Base-by-base conservation (phyloP, 2,113 vertebrate genomes). In the Oreochromis niloticus region DNA sequence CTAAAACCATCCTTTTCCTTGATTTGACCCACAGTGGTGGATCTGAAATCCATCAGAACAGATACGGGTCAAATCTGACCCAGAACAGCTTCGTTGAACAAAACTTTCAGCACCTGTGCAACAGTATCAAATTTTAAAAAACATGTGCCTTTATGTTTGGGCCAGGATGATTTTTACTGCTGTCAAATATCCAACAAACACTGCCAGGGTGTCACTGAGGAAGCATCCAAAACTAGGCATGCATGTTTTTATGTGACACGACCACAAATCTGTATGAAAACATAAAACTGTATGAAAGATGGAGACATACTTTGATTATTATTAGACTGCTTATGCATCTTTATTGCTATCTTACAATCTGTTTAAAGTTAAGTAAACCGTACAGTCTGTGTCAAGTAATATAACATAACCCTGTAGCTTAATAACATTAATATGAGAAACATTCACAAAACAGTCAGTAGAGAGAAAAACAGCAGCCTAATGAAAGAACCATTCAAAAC, bases 151-250 rank as follows among this genome's bases (percentile, higher is more conserved):
- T 6, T 27, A 46, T 73, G 5, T 73, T 24, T 73, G 13, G 22
- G 39, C 1, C n/a, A 46, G 14, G 13, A 46, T 5, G 22, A 46
- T 27, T 73, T 73, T 63, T 63, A 63, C 59, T 63, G 59, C 30
- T 63, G 30, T 19, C 16, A 63, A 19, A 19, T 32, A 63, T 63
- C 34, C 36, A 71, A 41, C 34, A 24, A 68, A 71, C 11, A 22
- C 32, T 39, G 61, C 34, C 61, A 22, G 10, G 6, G 1, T 5
- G 63, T 71, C n/a, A 43, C 36, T 4, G 12, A 71, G 39, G n/a
- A 71, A 14, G n/a, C 63, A 41, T 22, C 36, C n/a, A 14, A 43
- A 41, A 71, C 13, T 43, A 0, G 12, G 0, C n/a, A 7, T 10
- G n/a, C 8, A 10, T 43, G 36, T 71, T 71, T 41, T 68, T 71